Evolutionary conservation across 2,888 invertebrate species (phyloP).

Genomic region (Latheticus oryzae): DNA sequence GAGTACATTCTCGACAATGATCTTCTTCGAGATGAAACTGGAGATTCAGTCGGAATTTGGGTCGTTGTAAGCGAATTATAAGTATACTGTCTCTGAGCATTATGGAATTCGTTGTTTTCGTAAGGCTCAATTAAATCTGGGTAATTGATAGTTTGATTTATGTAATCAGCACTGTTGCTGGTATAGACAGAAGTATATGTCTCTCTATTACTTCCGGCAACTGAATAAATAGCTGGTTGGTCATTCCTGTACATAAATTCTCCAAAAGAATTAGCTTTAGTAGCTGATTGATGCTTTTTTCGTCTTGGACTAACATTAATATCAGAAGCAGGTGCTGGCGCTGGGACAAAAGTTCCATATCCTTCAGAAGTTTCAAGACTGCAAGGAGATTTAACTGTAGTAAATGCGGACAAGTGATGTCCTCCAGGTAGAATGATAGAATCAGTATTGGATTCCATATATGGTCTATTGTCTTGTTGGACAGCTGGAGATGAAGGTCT

Average conservation of each 20-base stretch:
- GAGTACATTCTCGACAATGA: slow-evolving; percentile 72
- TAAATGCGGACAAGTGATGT: slow-evolving; percentile 69
- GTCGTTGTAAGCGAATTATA: slow-evolving; percentile 70
- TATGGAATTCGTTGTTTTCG: slow-evolving; percentile 66
- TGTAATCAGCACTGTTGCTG: slow-evolving; percentile 73
- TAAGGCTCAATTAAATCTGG: slow-evolving; percentile 76
- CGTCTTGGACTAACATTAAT: slow-evolving; percentile 68
- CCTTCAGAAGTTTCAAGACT: slow-evolving; percentile 65
- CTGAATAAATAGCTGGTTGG: slow-evolving; percentile 79
- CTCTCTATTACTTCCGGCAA: slow-evolving; percentile 78
- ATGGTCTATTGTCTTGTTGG: slow-evolving; percentile 64
- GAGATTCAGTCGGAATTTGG: slow-evolving; percentile 43
- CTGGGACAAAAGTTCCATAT: slow-evolving; percentile 68
- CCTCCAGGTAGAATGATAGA: slow-evolving; percentile 66
- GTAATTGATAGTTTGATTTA: slow-evolving; percentile 73
- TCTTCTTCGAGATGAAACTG: slow-evolving; percentile 57
- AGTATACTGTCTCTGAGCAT: slow-evolving; percentile 67
- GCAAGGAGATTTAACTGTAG: slow-evolving; percentile 68
- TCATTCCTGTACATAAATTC: slow-evolving; percentile 68
- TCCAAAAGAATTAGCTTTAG: slow-evolving; percentile 56
- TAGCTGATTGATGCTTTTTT: slow-evolving; percentile 62
- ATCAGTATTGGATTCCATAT: slow-evolving; percentile 71
- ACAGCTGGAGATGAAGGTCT: slow-evolving; percentile 47
- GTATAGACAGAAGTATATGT: slow-evolving; percentile 81
- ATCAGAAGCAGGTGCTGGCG: slow-evolving; percentile 68